Base-by-base conservation (phyloP, 1,140 invertebrate species). In the Macrotrachela quadricornifera region DNA sequence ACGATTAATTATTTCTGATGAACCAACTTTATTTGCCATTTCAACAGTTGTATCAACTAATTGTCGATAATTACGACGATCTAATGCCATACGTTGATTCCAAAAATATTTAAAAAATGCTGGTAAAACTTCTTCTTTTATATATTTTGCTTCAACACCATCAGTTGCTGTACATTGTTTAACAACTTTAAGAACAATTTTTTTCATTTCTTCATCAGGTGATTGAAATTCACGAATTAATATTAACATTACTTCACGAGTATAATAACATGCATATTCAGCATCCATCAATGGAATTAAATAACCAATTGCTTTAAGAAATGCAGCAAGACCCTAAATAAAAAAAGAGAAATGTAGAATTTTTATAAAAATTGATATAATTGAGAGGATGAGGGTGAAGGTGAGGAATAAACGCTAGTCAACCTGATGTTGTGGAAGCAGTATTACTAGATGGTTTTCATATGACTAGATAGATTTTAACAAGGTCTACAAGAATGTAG, bases 121-220 rank as follows among this genome's bases (percentile, higher is more conserved):
- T 4, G 91, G 88, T 51, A 99, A 71, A 59, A 99, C 96, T 71
- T 99, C 92, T 63, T 95, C 88, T 72, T 95, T 95, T 58, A 99
- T 99, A 59, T 99, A 99, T 59, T 92, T 84, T 0, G 92, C 79
- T 68, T 97, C 92, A 21, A 99, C 94, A 81, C 94, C 94, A 73
- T 99, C 94, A 0, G 94, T 99, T 13, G 85, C 90, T 70, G 92
- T 99, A 73, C 94, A 99, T 71, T 99, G 94, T 69, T 99, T 99
- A n/a, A 99, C 94, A 56, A 97, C 86, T 75, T 99, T 99, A 41
- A 99, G 74, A 1, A 99, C 94, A 73, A 99, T 99, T 67, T 99
- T 99, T 67, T 99, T 99, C 94, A 99, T 99, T 77, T 99, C 94
- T 72, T 99, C 94, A 72, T 99, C 94, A 2, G 94, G 92, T 46